These are phyloP conservation scores for Dallia pectoralis DNA, from an alignment of 2,797 vertebrate species.

Conservation along the genomic window DNA sequence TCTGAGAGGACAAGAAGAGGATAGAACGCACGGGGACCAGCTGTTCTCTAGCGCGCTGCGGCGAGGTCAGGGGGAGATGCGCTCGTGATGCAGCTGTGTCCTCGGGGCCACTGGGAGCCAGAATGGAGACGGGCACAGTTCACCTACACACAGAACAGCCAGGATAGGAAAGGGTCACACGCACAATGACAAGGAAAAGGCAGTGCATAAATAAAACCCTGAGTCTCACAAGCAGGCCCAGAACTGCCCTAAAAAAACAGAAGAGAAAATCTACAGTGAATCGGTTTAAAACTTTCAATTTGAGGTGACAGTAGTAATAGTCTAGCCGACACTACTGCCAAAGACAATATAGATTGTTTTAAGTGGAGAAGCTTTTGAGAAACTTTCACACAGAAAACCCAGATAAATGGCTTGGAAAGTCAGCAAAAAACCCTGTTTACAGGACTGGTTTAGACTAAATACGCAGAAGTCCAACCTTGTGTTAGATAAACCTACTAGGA, in stretches of 20 bases:
- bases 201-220: neutral
- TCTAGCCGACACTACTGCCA: neutral
- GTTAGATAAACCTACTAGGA: neutral
- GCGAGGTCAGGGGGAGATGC: conserved; percentile 59
- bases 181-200: neutral
- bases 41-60: conserved; percentile 60
- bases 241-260: neutral
- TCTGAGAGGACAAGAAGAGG: neutral
- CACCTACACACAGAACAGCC: conserved; percentile 30
- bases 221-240: neutral
- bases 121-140: conserved; percentile 35
- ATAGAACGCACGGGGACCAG: conserved; percentile 50
- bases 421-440: neutral
- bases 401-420: neutral
- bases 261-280: neutral
- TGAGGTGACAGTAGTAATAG: neutral
- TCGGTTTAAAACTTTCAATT: neutral
- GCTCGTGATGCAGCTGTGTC: conserved; percentile 67
- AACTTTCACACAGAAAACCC: neutral
- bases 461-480: neutral
- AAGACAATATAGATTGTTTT: neutral
- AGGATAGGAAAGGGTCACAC: conserved; percentile 36
- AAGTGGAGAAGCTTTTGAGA: neutral
- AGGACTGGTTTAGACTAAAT: neutral
- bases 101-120: conserved; percentile 63